A percentile compares a stretch with the other conserved stretches of the same genome.
Evolutionary conservation across 2,797 vertebrate genomes (phyloP).

Genomic region (Astyanax mexicanus): DNA sequence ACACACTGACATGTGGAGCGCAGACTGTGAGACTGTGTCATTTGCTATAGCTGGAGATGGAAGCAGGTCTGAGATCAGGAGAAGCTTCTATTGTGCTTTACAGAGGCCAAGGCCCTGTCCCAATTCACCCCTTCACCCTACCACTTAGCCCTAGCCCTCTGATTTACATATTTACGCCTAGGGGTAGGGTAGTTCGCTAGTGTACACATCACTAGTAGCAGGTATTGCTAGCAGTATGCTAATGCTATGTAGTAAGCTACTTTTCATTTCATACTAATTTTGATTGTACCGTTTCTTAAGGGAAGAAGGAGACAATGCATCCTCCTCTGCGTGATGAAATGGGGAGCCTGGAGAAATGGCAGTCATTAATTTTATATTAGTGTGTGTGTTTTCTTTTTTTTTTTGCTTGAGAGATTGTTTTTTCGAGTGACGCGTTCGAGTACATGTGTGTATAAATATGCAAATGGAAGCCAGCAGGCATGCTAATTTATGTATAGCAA

Average conservation of each 20-base stretch:
- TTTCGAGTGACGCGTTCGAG: background rate
- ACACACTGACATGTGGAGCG: constrained; percentile 37
- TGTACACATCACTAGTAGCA: no score
- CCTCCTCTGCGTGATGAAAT: background rate
- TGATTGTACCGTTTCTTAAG: no score
- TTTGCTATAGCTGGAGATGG: constrained; percentile 1
- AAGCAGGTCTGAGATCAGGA: constrained; percentile 21
- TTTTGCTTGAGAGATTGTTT: constrained; percentile 4
- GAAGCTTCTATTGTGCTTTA: background rate
- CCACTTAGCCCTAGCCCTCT: no score
- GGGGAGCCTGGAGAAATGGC: no score
- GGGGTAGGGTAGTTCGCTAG: no score
- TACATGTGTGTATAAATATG: constrained; percentile 16
- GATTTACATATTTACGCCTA: no score
- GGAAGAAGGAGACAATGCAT: background rate
- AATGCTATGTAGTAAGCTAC: no score
- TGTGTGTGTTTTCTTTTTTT: background rate
- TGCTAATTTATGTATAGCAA: constrained; percentile 1
- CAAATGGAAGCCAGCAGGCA: background rate
- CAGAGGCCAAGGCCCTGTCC: no score
- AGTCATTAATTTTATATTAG: constrained; percentile 2
- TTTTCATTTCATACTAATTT: no score
- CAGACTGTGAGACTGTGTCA: constrained; percentile 9
- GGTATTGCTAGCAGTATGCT: no score
- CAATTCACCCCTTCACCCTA: no score